A percentile compares a stretch with the other conserved stretches of the same genome.
phyloP scores from a whole-genome alignment of 2,888 invertebrate species.

The Elgonia sp. region DNA sequence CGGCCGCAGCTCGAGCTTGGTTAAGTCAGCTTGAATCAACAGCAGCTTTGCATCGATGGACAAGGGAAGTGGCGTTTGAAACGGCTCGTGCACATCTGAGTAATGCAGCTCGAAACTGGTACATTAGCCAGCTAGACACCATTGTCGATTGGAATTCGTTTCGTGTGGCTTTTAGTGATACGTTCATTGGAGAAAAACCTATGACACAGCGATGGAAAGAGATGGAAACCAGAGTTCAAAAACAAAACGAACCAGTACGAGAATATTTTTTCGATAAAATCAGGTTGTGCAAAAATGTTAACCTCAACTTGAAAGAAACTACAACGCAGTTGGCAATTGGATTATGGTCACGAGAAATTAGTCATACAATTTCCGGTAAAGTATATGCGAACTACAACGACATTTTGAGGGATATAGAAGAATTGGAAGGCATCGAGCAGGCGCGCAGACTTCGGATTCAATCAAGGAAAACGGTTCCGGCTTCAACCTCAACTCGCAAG shows the following conservation, averaged over 20 bases:
- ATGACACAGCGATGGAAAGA: conserved; percentile 63
- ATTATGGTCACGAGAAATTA: conserved; percentile 26
- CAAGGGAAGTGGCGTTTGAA: conserved; percentile 34
- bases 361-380: conserved; percentile 30
- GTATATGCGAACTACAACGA: conserved; percentile 19
- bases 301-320: conserved; percentile 29
- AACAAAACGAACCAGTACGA: conserved; percentile 23
- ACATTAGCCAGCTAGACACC: conserved; percentile 7
- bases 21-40: conserved; percentile 48
- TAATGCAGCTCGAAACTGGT: conserved; percentile 39
- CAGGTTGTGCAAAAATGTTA: conserved; percentile 35
- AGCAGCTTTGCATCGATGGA: conserved; percentile 54
- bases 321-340: conserved; percentile 40
- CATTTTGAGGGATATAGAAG: conserved; percentile 38
- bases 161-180: conserved; percentile 13
- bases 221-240: conserved; percentile 54
- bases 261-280: conserved; percentile 56
- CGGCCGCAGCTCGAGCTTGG: conserved; percentile 23
- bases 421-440: background rate
- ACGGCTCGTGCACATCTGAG: conserved; percentile 28
- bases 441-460: conserved; percentile 2
- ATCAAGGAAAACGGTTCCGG: background rate
- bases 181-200: conserved; percentile 34
- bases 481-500: background rate
- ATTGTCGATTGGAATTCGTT: conserved; percentile 34